These are phyloP conservation scores for Globodera ellingtonae DNA, from an alignment of 1,140 invertebrate genomes.

Conservation along the genomic window DNA sequence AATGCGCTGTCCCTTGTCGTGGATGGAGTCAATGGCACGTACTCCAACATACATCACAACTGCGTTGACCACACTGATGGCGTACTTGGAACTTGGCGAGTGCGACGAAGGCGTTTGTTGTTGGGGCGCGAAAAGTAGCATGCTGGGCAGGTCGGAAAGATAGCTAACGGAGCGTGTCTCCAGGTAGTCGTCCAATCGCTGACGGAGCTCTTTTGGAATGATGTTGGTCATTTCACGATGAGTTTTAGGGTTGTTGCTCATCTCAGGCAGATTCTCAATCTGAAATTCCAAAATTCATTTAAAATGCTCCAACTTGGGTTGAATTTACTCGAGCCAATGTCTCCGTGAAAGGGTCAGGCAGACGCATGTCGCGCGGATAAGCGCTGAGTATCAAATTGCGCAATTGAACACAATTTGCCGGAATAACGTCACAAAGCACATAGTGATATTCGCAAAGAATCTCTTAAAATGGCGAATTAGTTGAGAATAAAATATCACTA, in stretches of 20 bases:
- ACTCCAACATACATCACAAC: slow-evolving; percentile 95
- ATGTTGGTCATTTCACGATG: slow-evolving; percentile 75
- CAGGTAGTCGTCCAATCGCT: slow-evolving; percentile 91
- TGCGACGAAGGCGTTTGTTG: slow-evolving; percentile 13
- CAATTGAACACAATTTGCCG: slow-evolving; percentile 98
- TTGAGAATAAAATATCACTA: slow-evolving; percentile 1
- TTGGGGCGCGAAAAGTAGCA: slow-evolving; percentile 69
- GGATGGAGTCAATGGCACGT: slow-evolving; percentile 79
- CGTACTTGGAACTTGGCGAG: slow-evolving; percentile 85
- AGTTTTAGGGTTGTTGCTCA: slow-evolving; percentile 80
- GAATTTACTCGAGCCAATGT: slow-evolving; percentile 9
- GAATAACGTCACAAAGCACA: slow-evolving; percentile 98
- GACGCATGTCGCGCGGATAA: slow-evolving; percentile 92
- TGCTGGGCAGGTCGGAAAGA: slow-evolving; percentile 83
- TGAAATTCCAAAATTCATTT: slow-evolving; percentile 71
- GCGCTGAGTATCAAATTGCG: slow-evolving; percentile 94
- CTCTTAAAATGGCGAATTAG: slow-evolving; percentile 69
- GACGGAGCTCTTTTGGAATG: slow-evolving; percentile 49
- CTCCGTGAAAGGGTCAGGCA: slow-evolving; percentile 97
- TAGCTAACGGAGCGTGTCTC: slow-evolving; percentile 93
- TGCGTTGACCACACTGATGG: slow-evolving; percentile 93
- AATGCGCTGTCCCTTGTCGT: slow-evolving; percentile 75
- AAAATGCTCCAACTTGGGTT: not conserved
- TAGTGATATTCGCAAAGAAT: slow-evolving; percentile 99
- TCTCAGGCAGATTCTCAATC: slow-evolving; percentile 86